A percentile compares a stretch with the other conserved stretches of the same genome.
Conservation (phyloP, 2,797 vertebrate species). For the Anniella stebbinsi region DNA sequence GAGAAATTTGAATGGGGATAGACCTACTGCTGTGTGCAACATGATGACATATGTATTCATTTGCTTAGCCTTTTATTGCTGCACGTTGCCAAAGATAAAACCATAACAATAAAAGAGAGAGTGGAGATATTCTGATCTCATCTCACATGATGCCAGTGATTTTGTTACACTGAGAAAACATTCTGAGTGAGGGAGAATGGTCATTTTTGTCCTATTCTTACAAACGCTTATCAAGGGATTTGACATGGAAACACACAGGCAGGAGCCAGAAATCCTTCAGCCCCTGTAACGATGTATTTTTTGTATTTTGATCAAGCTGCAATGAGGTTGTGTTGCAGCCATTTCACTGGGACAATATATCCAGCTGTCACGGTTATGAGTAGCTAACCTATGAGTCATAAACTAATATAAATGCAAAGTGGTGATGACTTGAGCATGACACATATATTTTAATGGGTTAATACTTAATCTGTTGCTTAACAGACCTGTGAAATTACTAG, state of each 20-base stretch:
- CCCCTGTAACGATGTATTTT: background rate
- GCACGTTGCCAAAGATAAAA: conserved; percentile 13
- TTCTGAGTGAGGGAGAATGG: background rate
- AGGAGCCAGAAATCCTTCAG: background rate
- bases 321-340: background rate
- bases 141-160: background rate
- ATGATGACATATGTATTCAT: background rate
- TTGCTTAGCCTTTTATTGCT: background rate
- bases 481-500: background rate
- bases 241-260: too few species aligned
- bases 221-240: too few species aligned
- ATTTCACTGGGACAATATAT: background rate
- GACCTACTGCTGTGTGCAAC: background rate
- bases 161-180: background rate
- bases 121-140: background rate
- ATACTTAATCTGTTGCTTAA: background rate
- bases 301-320: background rate
- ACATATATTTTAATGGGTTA: background rate
- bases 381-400: background rate
- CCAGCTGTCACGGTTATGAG: background rate
- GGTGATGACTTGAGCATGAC: background rate
- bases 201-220: too few species aligned
- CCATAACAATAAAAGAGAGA: background rate
- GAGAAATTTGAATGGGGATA: background rate
- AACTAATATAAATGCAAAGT: conserved; percentile 18